Evolutionary conservation across 2,888 invertebrate genomes (phyloP), one percentile per base, ranked within the genome.

Genomic region (Zonitis immaculata): DNA sequence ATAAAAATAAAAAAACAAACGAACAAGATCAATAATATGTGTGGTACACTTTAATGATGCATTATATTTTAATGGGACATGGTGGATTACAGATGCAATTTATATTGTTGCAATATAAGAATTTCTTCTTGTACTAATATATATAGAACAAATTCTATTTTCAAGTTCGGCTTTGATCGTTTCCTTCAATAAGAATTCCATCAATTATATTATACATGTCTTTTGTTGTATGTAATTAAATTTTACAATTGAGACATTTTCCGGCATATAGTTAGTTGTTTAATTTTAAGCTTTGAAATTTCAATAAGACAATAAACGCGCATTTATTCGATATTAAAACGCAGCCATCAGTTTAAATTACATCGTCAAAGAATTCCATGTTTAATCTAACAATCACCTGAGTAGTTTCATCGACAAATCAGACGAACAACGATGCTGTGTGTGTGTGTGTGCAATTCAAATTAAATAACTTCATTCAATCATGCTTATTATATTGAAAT

Each of bases 11-110:
- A 22, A 22, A 22, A n/a, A n/a, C n/a, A n/a, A n/a, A n/a, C n/a
- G n/a, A n/a, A n/a, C n/a, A n/a, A 22, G 22, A 64, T 64, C 65
- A 64, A 67, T n/a, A n/a, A n/a, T 66, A 66, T 58, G 56, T 55
- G 56, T 50, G 52, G n/a, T n/a, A n/a, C 53, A 65, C 18, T 61
- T 64, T 67, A 70, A 66, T 66, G 68, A 66, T 58, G 66, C 70
- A 65, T 68, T 67, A 60, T 60, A 68, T 69, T 70, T 70, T 70
- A 70, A 70, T 69, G 66, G 66, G 57, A 60, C 56, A 58, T 58
- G 46, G 57, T 60, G 56, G 61, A 61, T 61, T 47, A 44, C 51
- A 52, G 32, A 16, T 30, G 45, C 5, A 20, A 45, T 45, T 39
- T 20, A 39, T 11, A 18, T 1, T 1, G 18, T 39, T 16, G 1